Evolutionary conservation across 2,113 vertebrate genomes (phyloP), one percentile per base, ranked within the genome.

Genomic region (Leucoraja erinaceus): DNA sequence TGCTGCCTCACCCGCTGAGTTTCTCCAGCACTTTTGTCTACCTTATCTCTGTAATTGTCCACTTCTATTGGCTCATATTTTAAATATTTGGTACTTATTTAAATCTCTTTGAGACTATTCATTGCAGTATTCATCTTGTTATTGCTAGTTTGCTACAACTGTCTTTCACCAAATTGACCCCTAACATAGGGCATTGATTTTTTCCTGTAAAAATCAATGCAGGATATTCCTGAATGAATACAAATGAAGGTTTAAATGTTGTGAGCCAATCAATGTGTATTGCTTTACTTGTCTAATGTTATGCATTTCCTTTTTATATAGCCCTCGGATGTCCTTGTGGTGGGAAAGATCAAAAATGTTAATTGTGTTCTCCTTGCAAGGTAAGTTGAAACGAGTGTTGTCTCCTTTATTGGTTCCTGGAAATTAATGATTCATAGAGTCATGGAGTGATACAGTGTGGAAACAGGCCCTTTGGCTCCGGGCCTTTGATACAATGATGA

Each of bases 291-390:
- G 63, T 47, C 75, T 81, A 47, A 78, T 2, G 22, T 54, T 78
- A 25, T 92, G 38, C 11, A 47, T 76, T 25, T 84, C 0, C 92
- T 95, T 8, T 84, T 93, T 93, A 93, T 94, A 66, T 93, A 99
- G 98, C 99, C 98, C 0, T 99, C 99, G 0, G 99, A 99, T 95
- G 98, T 98, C 74, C 95, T 99, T 94, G 97, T 99, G 94, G 93
- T 98, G 95, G 98, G 99, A 94, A 99, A 98, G 95, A 99, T 99
- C 66, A 98, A 99, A 96, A 98, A 98, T 68, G 97, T 99, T 92
- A 97, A 99, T 18, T 99, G 99, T 94, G 98, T 99, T 31, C 97
- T 99, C 14, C 97, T 99, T 77, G 98, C 98, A 94, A 98, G 99
- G 98, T 99, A 96, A 96, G 33, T 93, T 14, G n/a, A 22, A 72